phyloP scores from a whole-genome alignment of 2,797 vertebrate genomes.

The Schizopygopsis malacanthus region DNA sequence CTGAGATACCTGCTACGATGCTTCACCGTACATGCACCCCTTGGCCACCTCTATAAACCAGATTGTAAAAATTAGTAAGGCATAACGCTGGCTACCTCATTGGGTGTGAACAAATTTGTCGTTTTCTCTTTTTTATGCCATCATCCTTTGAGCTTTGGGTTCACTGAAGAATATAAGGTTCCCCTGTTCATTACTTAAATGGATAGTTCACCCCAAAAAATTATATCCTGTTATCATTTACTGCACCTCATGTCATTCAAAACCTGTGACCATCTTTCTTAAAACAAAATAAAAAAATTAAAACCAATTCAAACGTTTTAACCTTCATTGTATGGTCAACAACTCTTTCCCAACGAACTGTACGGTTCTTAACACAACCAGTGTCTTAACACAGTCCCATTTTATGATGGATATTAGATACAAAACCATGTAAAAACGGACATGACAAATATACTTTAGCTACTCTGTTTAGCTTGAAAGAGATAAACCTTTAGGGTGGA shows the following conservation, averaged over 20 bases:
- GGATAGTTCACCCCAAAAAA: not conserved
- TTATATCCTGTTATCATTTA: not conserved
- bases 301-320: not conserved
- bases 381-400: not conserved
- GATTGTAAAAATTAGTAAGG: constrained; percentile 63
- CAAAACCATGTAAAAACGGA: not conserved
- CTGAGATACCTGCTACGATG: constrained; percentile 50
- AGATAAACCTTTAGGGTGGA: not conserved
- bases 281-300: not conserved
- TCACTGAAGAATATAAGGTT: not conserved
- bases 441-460: not conserved
- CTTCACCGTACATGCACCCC: constrained; percentile 46
- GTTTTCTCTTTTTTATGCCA: constrained; percentile 16
- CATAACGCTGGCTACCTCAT: constrained; percentile 57
- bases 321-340: not conserved
- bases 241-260: too few relatives aligned
- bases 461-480: constrained; percentile 9
- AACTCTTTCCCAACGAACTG: too few relatives aligned
- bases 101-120: constrained; percentile 26
- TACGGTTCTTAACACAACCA: too few relatives aligned
- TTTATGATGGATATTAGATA: not conserved
- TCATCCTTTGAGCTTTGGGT: constrained; percentile 19
- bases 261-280: not conserved
- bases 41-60: constrained; percentile 57
- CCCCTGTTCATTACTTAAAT: constrained; percentile 2